Evolutionary conservation across 2,797 vertebrate genomes (phyloP), one percentile per base, ranked within the genome.

Genomic region (Numenius phaeopus): DNA sequence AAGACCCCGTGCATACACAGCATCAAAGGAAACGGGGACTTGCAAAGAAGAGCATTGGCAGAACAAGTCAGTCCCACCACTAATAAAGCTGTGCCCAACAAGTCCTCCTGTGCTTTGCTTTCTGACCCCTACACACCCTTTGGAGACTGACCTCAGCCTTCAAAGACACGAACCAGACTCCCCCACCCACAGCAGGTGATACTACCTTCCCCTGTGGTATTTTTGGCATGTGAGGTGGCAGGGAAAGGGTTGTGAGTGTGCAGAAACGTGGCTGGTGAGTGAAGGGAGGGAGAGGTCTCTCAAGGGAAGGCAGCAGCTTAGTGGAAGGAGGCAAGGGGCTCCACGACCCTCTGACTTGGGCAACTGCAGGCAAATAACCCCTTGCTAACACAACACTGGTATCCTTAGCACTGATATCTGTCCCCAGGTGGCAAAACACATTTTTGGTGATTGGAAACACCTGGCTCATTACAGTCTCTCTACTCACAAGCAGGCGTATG

Each of bases 381-480:
- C 27, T 72, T 4, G 0, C 17, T 72, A 29, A 66, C 0, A 1
- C 61, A 22, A 21, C 5, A 1, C 6, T 0, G 0, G 40, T 54
- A 47, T 37, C 59, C n/a, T 29, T 52, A 40, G 50, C 49, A 29
- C 2, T 34, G 47, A 55, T 42, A 34, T 50, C 47, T 78, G 39
- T 65, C 34, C 34, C 5, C 12, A 42, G 46, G 21, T 49, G 30
- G 52, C 46, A 79, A 67, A 78, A 78, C 0, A 1, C 24, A 37
- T 30, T 58, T 82, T 46, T 0, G 0, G 37, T 37, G 52, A 44
- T 11, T 24, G 30, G 22, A 49, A 61, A 54, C 0, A 3, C 34
- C 46, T 42, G 32, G 15, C 30, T 87, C 16, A 7, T 66, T 61
- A 19, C 50, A 34, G 47, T 37, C 27, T 24, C 30, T 54, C 58